These are phyloP conservation scores for Acanthosepion pharaonis DNA, from an alignment of 2,888 invertebrate genomes.

Conservation along the genomic window DNA sequence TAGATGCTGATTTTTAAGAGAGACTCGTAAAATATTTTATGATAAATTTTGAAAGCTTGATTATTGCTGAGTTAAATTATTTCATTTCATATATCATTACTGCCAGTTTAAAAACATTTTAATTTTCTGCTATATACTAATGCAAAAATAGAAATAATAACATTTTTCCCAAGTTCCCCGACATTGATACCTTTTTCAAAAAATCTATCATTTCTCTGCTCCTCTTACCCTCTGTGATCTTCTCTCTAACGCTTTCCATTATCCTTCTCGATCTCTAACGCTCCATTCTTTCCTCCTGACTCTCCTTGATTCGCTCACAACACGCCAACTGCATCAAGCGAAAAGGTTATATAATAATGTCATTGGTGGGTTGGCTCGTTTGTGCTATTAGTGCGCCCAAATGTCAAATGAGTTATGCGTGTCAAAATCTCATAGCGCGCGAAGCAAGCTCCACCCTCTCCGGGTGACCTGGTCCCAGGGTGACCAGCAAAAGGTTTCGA, in stretches of 20 bases:
- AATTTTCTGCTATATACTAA: too few relatives aligned
- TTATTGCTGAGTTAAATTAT: too few relatives aligned
- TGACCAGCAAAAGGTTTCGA: constrained; percentile 11
- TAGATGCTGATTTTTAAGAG: too few relatives aligned
- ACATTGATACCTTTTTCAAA: background rate
- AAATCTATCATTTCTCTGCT: background rate
- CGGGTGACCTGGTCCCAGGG: background rate
- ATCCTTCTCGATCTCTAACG: background rate
- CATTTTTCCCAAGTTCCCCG: too few relatives aligned
- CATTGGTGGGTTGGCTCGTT: background rate
- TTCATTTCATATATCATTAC: too few relatives aligned
- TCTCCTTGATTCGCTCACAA: background rate
- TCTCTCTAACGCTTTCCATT: background rate
- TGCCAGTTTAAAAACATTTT: too few relatives aligned
- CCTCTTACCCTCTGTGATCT: too few relatives aligned
- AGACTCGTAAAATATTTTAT: too few relatives aligned
- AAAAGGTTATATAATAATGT: constrained; percentile 23
- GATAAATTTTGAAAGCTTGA: too few relatives aligned
- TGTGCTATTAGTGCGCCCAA: background rate
- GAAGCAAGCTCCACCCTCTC: background rate
- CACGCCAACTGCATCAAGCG: background rate
- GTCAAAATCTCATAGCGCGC: too few relatives aligned
- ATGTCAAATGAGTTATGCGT: background rate
- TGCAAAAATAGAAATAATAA: too few relatives aligned
- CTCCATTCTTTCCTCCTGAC: background rate